A percentile compares a stretch with the other conserved stretches of the same genome.
Evolutionary conservation across 1,140 invertebrate genomes (phyloP).

Genomic region (Cotesia chilonis): DNA sequence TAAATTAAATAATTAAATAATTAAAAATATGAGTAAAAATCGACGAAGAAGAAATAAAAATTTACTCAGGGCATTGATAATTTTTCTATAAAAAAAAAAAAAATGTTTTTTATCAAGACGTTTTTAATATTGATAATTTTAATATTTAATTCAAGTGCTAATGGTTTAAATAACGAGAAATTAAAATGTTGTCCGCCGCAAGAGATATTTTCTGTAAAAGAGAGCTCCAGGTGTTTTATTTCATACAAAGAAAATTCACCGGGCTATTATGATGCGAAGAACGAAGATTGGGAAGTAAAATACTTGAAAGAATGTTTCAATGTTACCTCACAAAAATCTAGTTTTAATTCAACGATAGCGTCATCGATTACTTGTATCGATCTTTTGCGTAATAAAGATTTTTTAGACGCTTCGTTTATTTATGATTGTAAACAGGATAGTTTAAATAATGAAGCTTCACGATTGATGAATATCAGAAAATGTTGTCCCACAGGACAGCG

Average conservation of each 20-base stretch:
- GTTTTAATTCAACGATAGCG: constrained; percentile 20
- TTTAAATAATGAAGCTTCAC: constrained; percentile 1
- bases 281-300: neutral
- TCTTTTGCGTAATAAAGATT: constrained; percentile 20
- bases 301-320: constrained; percentile 35
- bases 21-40: too few relatives aligned
- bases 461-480: constrained; percentile 2
- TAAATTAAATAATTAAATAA: neutral
- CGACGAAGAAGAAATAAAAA: neutral
- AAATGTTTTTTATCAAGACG: neutral
- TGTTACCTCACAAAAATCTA: constrained; percentile 30
- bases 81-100: too few relatives aligned
- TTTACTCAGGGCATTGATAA: neutral
- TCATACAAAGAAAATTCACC: neutral
- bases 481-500: constrained; percentile 21
- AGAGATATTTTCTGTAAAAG: constrained; percentile 1
- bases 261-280: constrained; percentile 21
- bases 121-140: constrained; percentile 2
- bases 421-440: constrained; percentile 20
- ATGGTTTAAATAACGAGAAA: neutral
- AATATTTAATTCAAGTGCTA: neutral
- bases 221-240: constrained; percentile 39
- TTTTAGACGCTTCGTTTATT: constrained; percentile 21
- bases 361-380: constrained; percentile 33
- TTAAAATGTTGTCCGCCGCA: constrained; percentile 26